Evolutionary conservation across 2,888 invertebrate species (phyloP).

Genomic region (Drosophila kokeensis): DNA sequence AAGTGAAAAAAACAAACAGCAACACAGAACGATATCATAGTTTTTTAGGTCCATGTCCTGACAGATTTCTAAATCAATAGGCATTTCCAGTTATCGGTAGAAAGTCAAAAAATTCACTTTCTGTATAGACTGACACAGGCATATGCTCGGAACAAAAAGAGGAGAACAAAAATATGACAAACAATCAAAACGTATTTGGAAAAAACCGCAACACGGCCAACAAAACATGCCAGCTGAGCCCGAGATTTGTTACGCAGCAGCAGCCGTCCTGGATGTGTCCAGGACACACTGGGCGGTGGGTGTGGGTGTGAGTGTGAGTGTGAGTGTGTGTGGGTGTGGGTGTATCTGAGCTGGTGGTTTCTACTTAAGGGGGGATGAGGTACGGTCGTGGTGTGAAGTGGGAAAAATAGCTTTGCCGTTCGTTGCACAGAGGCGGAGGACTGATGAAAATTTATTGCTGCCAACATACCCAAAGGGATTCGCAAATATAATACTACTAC

Average conservation of each 20-base stretch:
- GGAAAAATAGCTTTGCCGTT: slow-evolving; percentile 67
- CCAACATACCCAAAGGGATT: slow-evolving; percentile 80
- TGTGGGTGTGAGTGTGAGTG: background rate
- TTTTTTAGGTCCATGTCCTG: background rate
- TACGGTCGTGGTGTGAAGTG: slow-evolving; percentile 54
- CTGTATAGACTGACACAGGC: slow-evolving; percentile 8
- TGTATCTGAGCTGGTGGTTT: slow-evolving; percentile 21
- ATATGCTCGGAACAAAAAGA: slow-evolving; percentile 10
- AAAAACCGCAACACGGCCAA: slow-evolving; percentile 72
- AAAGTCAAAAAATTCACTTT: background rate
- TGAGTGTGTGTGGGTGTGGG: background rate
- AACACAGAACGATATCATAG: slow-evolving; percentile 1
- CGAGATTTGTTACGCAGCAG: slow-evolving; percentile 69
- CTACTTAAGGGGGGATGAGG: slow-evolving; percentile 59
- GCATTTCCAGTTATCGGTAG: background rate
- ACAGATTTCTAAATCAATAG: slow-evolving; percentile 7
- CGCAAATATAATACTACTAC: slow-evolving; percentile 78
- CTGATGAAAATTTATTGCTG: slow-evolving; percentile 81
- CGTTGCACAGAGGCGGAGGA: slow-evolving; percentile 49
- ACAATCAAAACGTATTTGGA: slow-evolving; percentile 74
- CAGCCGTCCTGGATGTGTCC: slow-evolving; percentile 7
- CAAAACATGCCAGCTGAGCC: slow-evolving; percentile 73
- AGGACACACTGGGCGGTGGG: slow-evolving; percentile 9
- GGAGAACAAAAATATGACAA: slow-evolving; percentile 71
- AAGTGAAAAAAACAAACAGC: slow-evolving; percentile 1